Evolutionary conservation across 2,888 invertebrate genomes (phyloP).

Genomic region (Epirrhoe alternata): DNA sequence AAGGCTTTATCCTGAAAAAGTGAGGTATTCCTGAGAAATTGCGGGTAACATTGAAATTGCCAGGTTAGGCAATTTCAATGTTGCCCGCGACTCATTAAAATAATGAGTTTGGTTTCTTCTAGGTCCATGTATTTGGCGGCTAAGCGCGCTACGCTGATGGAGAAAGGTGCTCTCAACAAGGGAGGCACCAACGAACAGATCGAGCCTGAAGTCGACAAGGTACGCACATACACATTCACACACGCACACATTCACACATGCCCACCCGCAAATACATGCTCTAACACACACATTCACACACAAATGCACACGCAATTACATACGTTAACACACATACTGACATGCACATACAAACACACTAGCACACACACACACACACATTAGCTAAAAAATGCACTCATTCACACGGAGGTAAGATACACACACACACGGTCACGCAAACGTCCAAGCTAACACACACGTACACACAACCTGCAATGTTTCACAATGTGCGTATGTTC

Average conservation of each 20-base stretch:
- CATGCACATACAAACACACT: constrained; percentile 70
- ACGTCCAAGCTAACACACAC: not conserved
- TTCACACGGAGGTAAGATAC: not conserved
- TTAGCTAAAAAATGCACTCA: no score
- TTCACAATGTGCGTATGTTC: not conserved
- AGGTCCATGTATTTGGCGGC: constrained; percentile 95
- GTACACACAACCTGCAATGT: not conserved
- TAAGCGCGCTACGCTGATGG: constrained; percentile 94
- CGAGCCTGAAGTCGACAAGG: constrained; percentile 95
- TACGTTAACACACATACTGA: constrained; percentile 85
- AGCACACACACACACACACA: no score
- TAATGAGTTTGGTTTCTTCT: constrained; percentile 20
- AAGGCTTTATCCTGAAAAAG: no score
- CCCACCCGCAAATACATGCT: not conserved
- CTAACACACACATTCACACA: not conserved
- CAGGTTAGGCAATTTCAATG: no score
- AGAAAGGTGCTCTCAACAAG: constrained; percentile 85
- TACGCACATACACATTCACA: constrained; percentile 55
- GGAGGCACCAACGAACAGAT: constrained; percentile 88
- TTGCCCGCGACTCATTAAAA: no score
- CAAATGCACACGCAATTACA: not conserved
- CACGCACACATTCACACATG: not conserved
- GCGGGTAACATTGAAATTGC: no score
- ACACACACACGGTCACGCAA: not conserved
- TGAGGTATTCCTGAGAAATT: not conserved